Evolutionary conservation across 2,888 invertebrate genomes (phyloP).

Genomic region (Ormyrus pomaceus): DNA sequence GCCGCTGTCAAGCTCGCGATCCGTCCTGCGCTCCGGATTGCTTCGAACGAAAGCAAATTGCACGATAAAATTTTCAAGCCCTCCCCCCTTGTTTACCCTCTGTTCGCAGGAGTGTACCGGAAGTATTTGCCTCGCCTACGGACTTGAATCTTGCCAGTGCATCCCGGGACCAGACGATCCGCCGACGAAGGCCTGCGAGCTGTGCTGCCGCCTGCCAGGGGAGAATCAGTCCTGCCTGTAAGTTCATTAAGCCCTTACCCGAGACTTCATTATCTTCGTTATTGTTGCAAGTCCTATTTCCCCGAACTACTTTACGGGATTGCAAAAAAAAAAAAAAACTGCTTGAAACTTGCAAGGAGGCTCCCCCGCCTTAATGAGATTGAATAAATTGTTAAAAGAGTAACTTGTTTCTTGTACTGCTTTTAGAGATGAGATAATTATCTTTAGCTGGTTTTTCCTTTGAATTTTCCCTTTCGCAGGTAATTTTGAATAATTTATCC

Average conservation of each 20-base stretch:
- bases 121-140: slow-evolving; percentile 97
- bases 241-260: slow-evolving; percentile 63
- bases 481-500: too few relatives aligned
- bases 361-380: too few relatives aligned
- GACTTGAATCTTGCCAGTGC: slow-evolving; percentile 97
- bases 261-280: slow-evolving; percentile 47
- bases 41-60: too few relatives aligned
- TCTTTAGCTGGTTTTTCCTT: too few relatives aligned
- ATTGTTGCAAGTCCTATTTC: background rate
- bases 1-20: too few relatives aligned
- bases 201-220: slow-evolving; percentile 93
- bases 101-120: slow-evolving; percentile 91
- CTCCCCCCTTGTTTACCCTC: slow-evolving; percentile 26
- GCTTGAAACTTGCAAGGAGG: too few relatives aligned
- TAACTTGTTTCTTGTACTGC: background rate
- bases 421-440: background rate
- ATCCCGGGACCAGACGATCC: slow-evolving; percentile 87
- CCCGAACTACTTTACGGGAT: background rate
- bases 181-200: slow-evolving; percentile 92
- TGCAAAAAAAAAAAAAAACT: background rate
- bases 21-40: too few relatives aligned
- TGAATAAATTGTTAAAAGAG: background rate
- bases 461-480: too few relatives aligned
- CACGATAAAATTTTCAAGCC: too few relatives aligned
- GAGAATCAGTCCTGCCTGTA: slow-evolving; percentile 87